Evolutionary conservation across 2,888 invertebrate genomes (phyloP), one percentile per base, ranked within the genome.

Genomic region (Tiliacea citrago): DNA sequence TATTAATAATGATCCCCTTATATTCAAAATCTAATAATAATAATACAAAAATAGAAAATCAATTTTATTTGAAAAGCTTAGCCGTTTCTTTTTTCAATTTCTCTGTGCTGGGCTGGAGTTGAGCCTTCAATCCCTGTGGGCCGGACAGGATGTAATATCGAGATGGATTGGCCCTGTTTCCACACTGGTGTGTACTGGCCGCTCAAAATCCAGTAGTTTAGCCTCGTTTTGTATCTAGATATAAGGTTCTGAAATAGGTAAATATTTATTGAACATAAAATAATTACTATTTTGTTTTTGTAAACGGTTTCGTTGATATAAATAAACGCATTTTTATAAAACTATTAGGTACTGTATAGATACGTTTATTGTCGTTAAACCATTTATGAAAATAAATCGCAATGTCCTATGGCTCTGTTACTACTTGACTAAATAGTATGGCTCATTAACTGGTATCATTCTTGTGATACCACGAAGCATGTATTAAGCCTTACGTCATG

Each of bases 111-210:
- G 58, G 60, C 42, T 76, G 68, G 68, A 49, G 67, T 80, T 76
- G 68, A 79, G 77, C 79, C 78, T 75, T 75, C 78, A 79, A 82
- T 84, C 85, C 84, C 86, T 71, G 61, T 63, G 77, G 74, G 73
- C 68, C 75, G 71, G 74, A 68, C 82, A 78, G 79, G 76, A 85
- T 83, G 85, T 86, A 89, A 89, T 88, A 88, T 86, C 84, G 82
- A 74, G 79, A 89, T 83, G 84, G 82, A 89, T 86, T 76, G 85
- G 78, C 79, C 57, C 75, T 83, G 82, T 88, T 84, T 79, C 80
- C 47, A 58, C 79, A 73, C 75, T 74, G 65, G 53, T 77, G 55
- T 81, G 53, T 73, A 68, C 72, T 76, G 73, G 77, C 79, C 81
- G 82, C 85, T 77, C 47, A 51, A 81, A 77, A 83, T 83, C 80